These are phyloP conservation scores for Ara ararauna DNA, from an alignment of 2,797 vertebrate genomes.

Conservation along the genomic window DNA sequence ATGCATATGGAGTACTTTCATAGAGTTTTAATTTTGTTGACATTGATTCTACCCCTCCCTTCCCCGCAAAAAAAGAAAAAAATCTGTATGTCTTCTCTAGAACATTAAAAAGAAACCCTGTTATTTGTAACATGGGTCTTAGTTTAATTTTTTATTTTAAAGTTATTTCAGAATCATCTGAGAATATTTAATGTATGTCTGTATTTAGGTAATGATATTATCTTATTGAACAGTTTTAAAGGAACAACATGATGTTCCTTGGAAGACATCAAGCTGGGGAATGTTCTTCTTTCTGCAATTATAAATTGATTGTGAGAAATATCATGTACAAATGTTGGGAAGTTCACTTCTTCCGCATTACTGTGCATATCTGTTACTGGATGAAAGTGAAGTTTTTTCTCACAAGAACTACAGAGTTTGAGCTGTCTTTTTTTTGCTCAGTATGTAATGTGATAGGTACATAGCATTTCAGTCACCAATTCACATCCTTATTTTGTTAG, in stretches of 20 bases:
- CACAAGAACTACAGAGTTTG: neutral
- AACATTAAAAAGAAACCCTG: neutral
- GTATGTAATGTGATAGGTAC: neutral
- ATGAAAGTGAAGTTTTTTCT: neutral
- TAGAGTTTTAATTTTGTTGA: neutral
- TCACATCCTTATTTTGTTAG: neutral
- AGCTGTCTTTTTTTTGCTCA: neutral
- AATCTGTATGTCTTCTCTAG: neutral
- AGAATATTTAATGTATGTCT: neutral
- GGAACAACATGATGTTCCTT: neutral
- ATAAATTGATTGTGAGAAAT: neutral
- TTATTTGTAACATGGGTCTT: neutral
- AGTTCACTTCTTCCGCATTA: neutral
- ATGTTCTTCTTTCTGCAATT: neutral
- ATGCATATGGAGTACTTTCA: neutral
- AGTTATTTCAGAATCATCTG: neutral
- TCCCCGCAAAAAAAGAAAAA: neutral
- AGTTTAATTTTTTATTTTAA: neutral
- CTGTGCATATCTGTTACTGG: neutral
- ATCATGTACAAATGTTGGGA: neutral
- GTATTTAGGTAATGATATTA: neutral
- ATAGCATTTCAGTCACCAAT: neutral
- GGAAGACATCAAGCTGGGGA: neutral
- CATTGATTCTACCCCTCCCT: neutral
- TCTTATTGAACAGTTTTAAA: neutral